Percentiles rank a stretch among this genome's conserved stretches.
Evolutionary conservation across 2,797 vertebrate genomes (phyloP).

Genomic region (Hippopotamyrus pictus): DNA sequence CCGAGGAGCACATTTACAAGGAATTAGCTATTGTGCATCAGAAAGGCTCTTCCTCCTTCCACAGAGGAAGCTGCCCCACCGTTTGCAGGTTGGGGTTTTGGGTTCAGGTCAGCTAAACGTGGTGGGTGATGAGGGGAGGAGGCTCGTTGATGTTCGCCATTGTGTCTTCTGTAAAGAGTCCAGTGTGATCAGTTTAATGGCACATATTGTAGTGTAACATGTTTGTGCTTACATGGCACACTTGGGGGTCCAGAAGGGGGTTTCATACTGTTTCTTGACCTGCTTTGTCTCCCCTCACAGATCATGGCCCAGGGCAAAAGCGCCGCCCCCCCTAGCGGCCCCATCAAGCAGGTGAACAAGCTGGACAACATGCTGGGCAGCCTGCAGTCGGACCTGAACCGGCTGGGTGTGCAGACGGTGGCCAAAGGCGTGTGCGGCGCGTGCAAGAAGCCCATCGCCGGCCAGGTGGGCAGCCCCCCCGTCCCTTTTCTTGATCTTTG

Average conservation of each 20-base stretch:
- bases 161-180: not conserved
- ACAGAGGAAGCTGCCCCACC: not conserved
- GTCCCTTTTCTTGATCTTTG: not conserved
- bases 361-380: slow-evolving; percentile 93
- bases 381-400: slow-evolving; percentile 87
- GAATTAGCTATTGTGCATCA: not conserved
- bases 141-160: not conserved
- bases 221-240: not conserved
- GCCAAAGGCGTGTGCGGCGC: slow-evolving; percentile 91
- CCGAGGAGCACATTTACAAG: not conserved
- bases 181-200: not conserved
- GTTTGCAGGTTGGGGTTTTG: not conserved
- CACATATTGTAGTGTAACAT: not conserved
- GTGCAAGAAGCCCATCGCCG: slow-evolving; percentile 92
- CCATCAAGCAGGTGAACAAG: slow-evolving; percentile 83
- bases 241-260: not conserved
- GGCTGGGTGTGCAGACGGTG: slow-evolving; percentile 82
- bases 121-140: not conserved
- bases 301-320: slow-evolving; percentile 81
- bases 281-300: slow-evolving; percentile 45
- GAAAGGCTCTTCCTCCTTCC: not conserved
- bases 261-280: not conserved
- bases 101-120: not conserved
- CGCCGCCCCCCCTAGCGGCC: slow-evolving; percentile 59
- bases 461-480: slow-evolving; percentile 67